These are phyloP conservation scores for Phocides pigmalion DNA, from an alignment of 1,140 invertebrate genomes.

Conservation along the genomic window DNA sequence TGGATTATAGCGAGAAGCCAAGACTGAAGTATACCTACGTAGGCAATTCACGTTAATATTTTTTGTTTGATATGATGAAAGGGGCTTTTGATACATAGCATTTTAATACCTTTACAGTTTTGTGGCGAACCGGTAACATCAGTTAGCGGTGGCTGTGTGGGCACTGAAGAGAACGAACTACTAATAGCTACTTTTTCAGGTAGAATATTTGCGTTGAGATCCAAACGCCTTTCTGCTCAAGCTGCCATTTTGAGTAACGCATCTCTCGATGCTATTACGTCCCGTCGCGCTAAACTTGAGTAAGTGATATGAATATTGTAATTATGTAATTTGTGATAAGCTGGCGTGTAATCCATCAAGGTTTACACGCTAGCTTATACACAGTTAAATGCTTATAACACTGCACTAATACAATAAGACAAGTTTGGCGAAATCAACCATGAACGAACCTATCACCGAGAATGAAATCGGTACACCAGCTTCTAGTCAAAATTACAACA, in stretches of 20 bases:
- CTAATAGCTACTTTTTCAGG: constrained; percentile 72
- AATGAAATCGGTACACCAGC: no score
- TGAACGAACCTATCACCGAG: no score
- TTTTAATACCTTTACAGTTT: constrained; percentile 54
- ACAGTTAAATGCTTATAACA: no score
- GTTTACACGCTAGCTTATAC: no score
- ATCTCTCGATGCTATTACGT: constrained; percentile 61
- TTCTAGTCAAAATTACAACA: no score
- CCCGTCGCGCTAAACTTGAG: constrained; percentile 71
- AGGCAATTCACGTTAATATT: constrained; percentile 19
- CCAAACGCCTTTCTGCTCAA: constrained; percentile 49
- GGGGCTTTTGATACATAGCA: background rate
- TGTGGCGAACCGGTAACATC: constrained; percentile 76
- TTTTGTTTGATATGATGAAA: background rate
- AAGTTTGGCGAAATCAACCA: no score
- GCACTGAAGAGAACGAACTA: constrained; percentile 64
- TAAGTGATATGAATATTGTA: constrained; percentile 39
- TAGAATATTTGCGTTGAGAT: constrained; percentile 68
- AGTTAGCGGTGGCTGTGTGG: constrained; percentile 63
- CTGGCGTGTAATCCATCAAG: no score
- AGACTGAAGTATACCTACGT: constrained; percentile 74
- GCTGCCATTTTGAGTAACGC: constrained; percentile 41
- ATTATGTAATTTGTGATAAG: background rate
- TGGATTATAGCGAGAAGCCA: constrained; percentile 65
- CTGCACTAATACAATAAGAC: no score